Percentiles rank a stretch among this genome's conserved stretches.
Conservation (phyloP, 2,113 vertebrate species). For the Leucopsar rothschildi region DNA sequence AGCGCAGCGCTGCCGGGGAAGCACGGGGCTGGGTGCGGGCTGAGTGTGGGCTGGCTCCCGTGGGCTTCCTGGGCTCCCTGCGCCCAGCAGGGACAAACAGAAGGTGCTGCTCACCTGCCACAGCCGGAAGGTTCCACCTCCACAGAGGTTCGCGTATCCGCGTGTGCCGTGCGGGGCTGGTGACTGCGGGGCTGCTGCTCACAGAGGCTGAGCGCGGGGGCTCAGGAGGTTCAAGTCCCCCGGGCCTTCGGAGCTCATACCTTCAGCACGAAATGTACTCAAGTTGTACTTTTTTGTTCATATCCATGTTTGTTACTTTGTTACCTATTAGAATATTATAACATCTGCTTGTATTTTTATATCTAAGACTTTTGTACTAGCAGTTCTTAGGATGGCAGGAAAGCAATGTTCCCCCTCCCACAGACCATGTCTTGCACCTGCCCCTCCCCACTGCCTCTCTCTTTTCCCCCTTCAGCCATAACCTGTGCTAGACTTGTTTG, state of each 20-base stretch:
- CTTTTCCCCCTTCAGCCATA: not conserved
- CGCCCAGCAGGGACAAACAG: rapidly evolving
- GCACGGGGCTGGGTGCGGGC: rapidly evolving
- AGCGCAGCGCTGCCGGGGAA: not conserved
- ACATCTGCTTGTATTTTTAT: not conserved
- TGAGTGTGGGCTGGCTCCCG: not conserved
- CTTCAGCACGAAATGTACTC: rapidly evolving
- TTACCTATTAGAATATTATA: too few species aligned
- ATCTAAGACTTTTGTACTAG: not conserved
- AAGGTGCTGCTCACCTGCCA: rapidly evolving
- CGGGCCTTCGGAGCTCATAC: rapidly evolving
- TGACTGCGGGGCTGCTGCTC: too few species aligned
- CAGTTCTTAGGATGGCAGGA: not conserved
- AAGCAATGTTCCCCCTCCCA: not conserved
- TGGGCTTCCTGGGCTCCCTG: rapidly evolving
- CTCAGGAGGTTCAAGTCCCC: not conserved
- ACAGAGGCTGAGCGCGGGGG: too few species aligned
- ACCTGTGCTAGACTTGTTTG: not conserved
- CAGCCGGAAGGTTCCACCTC: not conserved
- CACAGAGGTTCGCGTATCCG: rapidly evolving
- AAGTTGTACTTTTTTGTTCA: not conserved
- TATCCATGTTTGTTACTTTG: rapidly evolving
- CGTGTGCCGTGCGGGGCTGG: not conserved
- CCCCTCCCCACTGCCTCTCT: not conserved
- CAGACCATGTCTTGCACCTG: not conserved